These are phyloP conservation scores for Drosophila recens DNA, from an alignment of 2,888 invertebrate genomes.

Conservation along the genomic window DNA sequence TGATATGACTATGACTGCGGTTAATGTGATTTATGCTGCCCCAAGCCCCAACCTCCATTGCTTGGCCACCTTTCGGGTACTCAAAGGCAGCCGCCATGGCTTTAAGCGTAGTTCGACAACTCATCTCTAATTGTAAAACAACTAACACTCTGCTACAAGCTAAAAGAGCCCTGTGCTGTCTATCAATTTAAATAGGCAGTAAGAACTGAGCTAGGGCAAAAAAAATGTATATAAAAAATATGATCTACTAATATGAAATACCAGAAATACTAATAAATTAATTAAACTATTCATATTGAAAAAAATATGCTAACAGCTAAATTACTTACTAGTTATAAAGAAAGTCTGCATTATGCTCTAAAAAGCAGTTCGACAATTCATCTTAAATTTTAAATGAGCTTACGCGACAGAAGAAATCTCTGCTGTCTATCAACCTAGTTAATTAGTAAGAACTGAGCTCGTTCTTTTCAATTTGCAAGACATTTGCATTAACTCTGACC, in stretches of 20 bases:
- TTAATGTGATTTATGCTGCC: slow-evolving; percentile 68
- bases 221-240: too few relatives aligned
- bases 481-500: slow-evolving; percentile 55
- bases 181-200: background rate
- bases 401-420: background rate
- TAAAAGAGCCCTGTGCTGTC: background rate
- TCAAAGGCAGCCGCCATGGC: slow-evolving; percentile 61
- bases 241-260: too few relatives aligned
- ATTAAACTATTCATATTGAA: too few relatives aligned
- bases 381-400: slow-evolving; percentile 44
- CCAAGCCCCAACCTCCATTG: slow-evolving; percentile 3
- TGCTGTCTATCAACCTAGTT: slow-evolving; percentile 6
- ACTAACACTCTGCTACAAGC: background rate
- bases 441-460: slow-evolving; percentile 1
- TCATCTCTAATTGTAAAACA: slow-evolving; percentile 53
- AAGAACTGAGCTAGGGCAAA: background rate
- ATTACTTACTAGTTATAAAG: too few relatives aligned
- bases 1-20: slow-evolving; percentile 72
- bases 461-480: slow-evolving; percentile 11
- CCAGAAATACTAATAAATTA: too few relatives aligned
- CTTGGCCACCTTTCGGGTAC: slow-evolving; percentile 17
- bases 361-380: slow-evolving; percentile 34
- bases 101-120: slow-evolving; percentile 28
- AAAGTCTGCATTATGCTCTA: too few relatives aligned
- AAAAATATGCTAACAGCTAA: too few relatives aligned